Evolutionary conservation across 2,888 invertebrate genomes (phyloP).

Genomic region (Dasypogon diadema): DNA sequence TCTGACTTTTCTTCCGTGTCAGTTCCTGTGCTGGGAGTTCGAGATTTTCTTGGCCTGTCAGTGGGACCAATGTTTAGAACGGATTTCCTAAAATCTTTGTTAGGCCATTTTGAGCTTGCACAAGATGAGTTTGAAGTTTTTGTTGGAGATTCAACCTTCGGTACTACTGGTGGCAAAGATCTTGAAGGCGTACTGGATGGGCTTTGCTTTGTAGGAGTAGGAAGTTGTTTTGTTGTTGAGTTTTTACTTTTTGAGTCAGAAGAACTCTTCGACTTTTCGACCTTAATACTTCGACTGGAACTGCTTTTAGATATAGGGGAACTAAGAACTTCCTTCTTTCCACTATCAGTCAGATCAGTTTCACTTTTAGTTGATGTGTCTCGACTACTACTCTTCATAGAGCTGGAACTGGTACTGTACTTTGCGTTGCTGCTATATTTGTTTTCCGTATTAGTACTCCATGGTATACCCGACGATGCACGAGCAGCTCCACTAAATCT

Average conservation of each 20-base stretch:
- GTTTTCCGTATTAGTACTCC: constrained; percentile 74
- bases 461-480: constrained; percentile 70
- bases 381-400: constrained; percentile 57
- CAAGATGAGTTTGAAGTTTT: constrained; percentile 69
- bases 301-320: constrained; percentile 44
- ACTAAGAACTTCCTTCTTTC: constrained; percentile 57
- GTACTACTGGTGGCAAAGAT: constrained; percentile 60
- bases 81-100: constrained; percentile 82
- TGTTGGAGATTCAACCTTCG: constrained; percentile 66
- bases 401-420: constrained; percentile 58
- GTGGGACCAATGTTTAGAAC: constrained; percentile 76
- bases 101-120: constrained; percentile 70
- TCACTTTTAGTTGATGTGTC: constrained; percentile 56
- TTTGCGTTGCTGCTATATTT: constrained; percentile 60
- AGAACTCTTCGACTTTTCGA: constrained; percentile 16
- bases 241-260: constrained; percentile 43
- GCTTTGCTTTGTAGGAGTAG: constrained; percentile 58
- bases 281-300: constrained; percentile 19
- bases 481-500: constrained; percentile 74
- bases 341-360: constrained; percentile 55
- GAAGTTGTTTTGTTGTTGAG: constrained; percentile 58
- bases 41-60: constrained; percentile 66
- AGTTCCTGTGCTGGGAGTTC: constrained; percentile 66
- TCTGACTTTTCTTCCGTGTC: constrained; percentile 63
- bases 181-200: constrained; percentile 54